A percentile compares a stretch with the other conserved stretches of the same genome.
These are phyloP conservation scores for Abscondita cerata DNA, from an alignment of 2,888 invertebrate species.

Conservation along the genomic window DNA sequence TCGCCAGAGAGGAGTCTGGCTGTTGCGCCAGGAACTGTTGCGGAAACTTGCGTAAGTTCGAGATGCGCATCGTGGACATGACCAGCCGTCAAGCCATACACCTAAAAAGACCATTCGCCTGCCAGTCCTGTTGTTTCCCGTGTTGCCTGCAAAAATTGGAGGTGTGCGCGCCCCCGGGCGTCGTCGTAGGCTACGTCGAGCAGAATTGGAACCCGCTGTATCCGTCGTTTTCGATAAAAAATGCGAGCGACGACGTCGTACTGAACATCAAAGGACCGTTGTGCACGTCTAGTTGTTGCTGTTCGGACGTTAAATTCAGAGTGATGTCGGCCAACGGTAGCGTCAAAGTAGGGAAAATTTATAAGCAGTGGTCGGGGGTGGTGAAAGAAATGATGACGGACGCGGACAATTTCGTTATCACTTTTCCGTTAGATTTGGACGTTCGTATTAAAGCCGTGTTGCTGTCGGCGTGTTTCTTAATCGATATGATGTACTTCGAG, in stretches of 20 bases:
- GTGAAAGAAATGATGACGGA: conserved; percentile 13
- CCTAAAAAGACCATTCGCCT: conserved; percentile 80
- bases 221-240: conserved; percentile 76
- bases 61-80: conserved; percentile 86
- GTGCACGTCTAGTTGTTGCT: conserved; percentile 82
- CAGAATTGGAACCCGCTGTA: conserved; percentile 79
- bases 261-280: conserved; percentile 82
- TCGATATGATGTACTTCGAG: conserved; percentile 54
- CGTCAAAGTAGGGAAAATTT: conserved; percentile 77
- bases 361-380: conserved; percentile 83
- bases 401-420: conserved; percentile 14
- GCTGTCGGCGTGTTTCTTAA: conserved; percentile 74
- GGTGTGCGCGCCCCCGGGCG: conserved; percentile 76
- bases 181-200: conserved; percentile 72
- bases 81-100: conserved; percentile 85
- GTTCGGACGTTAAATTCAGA: conserved; percentile 79
- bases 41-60: conserved; percentile 82
- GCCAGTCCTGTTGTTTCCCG: conserved; percentile 83
- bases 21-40: conserved; percentile 85
- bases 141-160: conserved; percentile 83
- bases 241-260: conserved; percentile 76
- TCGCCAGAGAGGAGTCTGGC: conserved; percentile 83
- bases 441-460: conserved; percentile 77
- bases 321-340: conserved; percentile 75
- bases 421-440: conserved; percentile 70